Evolutionary conservation across 2,797 vertebrate species (phyloP).

Genomic region (Setipinna tenuifilis): DNA sequence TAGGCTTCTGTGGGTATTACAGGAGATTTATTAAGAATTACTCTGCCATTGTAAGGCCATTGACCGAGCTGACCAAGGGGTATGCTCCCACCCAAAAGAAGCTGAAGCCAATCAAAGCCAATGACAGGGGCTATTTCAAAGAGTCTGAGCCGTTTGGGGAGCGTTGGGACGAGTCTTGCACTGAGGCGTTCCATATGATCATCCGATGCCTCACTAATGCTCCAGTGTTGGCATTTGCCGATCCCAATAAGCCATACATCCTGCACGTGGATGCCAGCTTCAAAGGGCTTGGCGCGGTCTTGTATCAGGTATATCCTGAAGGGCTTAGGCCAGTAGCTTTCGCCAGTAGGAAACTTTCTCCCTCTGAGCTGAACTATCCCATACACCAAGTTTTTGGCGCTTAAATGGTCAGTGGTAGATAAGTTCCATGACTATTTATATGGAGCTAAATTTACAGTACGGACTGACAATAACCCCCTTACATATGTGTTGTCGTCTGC

Average conservation of each 20-base stretch:
- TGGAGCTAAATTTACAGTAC: constrained; percentile 14
- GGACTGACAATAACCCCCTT: no score
- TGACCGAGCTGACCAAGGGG: constrained; percentile 32
- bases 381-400: constrained; percentile 33
- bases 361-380: constrained; percentile 21
- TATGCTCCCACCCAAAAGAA: background rate
- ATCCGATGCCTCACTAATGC: background rate
- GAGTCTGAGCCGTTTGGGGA: background rate
- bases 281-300: background rate
- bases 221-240: no score
- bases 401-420: background rate
- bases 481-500: no score
- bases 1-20: no score
- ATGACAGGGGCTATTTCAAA: no score
- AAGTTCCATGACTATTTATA: constrained; percentile 35
- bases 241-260: no score
- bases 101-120: background rate
- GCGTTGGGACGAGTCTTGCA: constrained; percentile 1
- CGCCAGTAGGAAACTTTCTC: background rate
- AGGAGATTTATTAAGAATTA: no score
- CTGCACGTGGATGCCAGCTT: constrained; percentile 35
- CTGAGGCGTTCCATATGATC: constrained; percentile 2
- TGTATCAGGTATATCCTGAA: background rate
- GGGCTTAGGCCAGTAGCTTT: background rate
- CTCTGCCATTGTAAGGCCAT: background rate